These are phyloP conservation scores for Papilio machaon DNA, from an alignment of 1,140 invertebrate genomes.

Conservation along the genomic window DNA sequence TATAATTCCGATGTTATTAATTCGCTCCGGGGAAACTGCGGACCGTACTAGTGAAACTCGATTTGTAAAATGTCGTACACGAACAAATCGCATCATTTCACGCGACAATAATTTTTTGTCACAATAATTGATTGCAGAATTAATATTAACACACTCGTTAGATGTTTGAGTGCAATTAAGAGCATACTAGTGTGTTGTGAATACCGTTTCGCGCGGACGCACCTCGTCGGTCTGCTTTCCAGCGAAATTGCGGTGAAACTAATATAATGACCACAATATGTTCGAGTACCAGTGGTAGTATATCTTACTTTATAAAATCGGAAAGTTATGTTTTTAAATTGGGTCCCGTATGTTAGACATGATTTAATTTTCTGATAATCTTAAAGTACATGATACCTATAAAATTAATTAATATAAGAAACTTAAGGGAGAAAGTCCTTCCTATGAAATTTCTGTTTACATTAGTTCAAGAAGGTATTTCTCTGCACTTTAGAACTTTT, in stretches of 20 bases:
- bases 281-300: slow-evolving; percentile 28
- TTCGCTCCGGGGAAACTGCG: slow-evolving; percentile 46
- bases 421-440: too few relatives aligned
- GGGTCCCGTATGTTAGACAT: neutral
- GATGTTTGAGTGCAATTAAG: slow-evolving; percentile 72
- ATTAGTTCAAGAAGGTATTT: too few relatives aligned
- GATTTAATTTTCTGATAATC: neutral
- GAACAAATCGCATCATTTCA: slow-evolving; percentile 45
- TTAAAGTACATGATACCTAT: too few relatives aligned
- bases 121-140: slow-evolving; percentile 60
- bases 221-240: slow-evolving; percentile 63
- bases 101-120: slow-evolving; percentile 61
- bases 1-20: slow-evolving; percentile 39
- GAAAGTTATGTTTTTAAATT: neutral
- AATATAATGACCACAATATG: slow-evolving; percentile 65
- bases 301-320: slow-evolving; percentile 28
- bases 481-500: too few relatives aligned
- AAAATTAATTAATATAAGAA: too few relatives aligned
- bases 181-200: slow-evolving; percentile 65
- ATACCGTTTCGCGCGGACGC: slow-evolving; percentile 73
- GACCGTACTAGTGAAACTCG: slow-evolving; percentile 47
- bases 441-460: too few relatives aligned
- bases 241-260: slow-evolving; percentile 76
- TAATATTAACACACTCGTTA: slow-evolving; percentile 69
- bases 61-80: slow-evolving; percentile 36